Evolutionary conservation across 2,888 invertebrate genomes (phyloP), one percentile per base, ranked within the genome.

Genomic region (Temnothorax unifasciatus): DNA sequence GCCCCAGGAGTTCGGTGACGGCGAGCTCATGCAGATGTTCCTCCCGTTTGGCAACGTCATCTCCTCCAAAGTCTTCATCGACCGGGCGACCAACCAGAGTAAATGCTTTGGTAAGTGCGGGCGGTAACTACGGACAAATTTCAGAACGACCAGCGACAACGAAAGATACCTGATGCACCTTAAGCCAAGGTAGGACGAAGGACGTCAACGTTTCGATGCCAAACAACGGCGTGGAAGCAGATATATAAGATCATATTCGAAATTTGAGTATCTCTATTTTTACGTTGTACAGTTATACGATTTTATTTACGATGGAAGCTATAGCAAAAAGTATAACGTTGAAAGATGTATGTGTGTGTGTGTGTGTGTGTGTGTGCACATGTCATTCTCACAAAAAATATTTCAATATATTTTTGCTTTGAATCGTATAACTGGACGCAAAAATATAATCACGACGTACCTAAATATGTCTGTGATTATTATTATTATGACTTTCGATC

Each of bases 11-110:
- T 99, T 99, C 95, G 99, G 99, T 84, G 99, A 99, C 95, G 97
- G 98, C 88, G 99, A 99, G 96, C 97, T 99, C 95, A 99, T 99
- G 97, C 99, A 99, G 96, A 99, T 99, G 99, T 99, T 99, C 96
- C 97, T 99, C 95, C 99, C 99, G 89, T 99, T 99, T 95, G 99
- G 99, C 93, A 99, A 98, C 95, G 99, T 99, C 95, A 99, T 99
- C 96, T 99, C 99, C 96, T 99, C 99, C 95, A 99, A 99, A 97
- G 99, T 99, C 93, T 99, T 99, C 96, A 99, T 99, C 95, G 99
- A 99, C 96, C 97, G 99, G 93, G 99, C 99, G 95, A 99, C 99
- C 95, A 99, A 99, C 96, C 99, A 99, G 96, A 99, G 99, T 97
- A 99, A 99, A 97, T 99, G 99, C 96, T 99, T 99, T 96, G 99